A percentile compares a stretch with the other conserved stretches of the same genome.
These are phyloP conservation scores for Oxycera nigricornis DNA, from an alignment of 2,888 invertebrate genomes.

Conservation along the genomic window DNA sequence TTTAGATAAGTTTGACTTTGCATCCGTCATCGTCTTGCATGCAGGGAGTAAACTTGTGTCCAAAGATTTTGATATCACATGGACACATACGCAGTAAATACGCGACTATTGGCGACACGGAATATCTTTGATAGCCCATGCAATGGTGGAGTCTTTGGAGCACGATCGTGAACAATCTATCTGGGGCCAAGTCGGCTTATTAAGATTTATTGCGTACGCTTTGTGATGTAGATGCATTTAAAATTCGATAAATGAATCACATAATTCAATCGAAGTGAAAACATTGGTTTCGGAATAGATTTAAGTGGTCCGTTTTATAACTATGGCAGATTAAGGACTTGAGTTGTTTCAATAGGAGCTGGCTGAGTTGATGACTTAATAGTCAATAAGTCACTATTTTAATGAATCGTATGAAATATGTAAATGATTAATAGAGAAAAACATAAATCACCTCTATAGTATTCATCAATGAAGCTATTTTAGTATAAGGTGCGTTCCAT, in stretches of 20 bases:
- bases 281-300: no score
- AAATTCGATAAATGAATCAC: conserved; percentile 25
- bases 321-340: no score
- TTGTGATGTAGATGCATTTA: conserved; percentile 22
- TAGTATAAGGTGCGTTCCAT: no score
- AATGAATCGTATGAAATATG: no score
- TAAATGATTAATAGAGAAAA: no score
- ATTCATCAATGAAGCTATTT: no score
- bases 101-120: not conserved
- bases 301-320: no score
- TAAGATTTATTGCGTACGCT: conserved; percentile 24
- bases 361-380: no score
- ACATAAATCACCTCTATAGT: no score
- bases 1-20: not conserved
- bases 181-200: conserved; percentile 31
- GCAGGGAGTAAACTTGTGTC: not conserved
- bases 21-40: not conserved
- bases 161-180: conserved; percentile 37
- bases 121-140: not conserved
- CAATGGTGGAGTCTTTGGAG: conserved; percentile 12
- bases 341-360: no score
- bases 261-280: conserved; percentile 29
- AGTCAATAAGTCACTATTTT: no score
- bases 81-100: not conserved
- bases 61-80: not conserved